Evolutionary conservation across 2,888 invertebrate species (phyloP), one percentile per base, ranked within the genome.

Genomic region (Crepidodera aurea): DNA sequence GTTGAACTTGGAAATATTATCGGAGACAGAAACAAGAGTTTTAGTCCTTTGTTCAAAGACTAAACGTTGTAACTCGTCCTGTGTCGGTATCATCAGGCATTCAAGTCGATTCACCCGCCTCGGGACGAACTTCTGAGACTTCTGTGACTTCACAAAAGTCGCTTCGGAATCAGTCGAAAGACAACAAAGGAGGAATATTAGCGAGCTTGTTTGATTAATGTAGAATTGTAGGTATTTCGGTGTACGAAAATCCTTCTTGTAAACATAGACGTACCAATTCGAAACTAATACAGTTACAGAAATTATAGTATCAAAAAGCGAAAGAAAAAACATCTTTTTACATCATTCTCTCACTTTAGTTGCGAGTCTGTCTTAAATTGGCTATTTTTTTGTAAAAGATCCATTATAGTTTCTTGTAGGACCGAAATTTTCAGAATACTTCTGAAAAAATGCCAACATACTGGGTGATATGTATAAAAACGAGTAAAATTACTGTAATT

Each of bases 101-200:
- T 53, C 53, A 53, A 53, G 40, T 53, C 53, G 39, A 53, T 40
- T 54, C 54, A 54, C 54, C 29, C 40, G 40, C 40, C 40, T 40
- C 40, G 40, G 40, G 40, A 40, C 18, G 15, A 37, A 37, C 37
- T 37, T 37, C 40, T 10, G 54, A 18, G 40, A 60, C 50, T 61
- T 32, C 42, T 50, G 32, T 15, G 50, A 61, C 42, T 56, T 44
- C 32, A 51, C 61, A 46, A 57, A 51, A 62, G 56, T 54, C 42
- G 12, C 32, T 40, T 10, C 19, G 32, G 48, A 60, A 53, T 53
- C 53, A 54, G 34, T 42, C 57, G 56, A 64, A 64, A 64, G 56
- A 57, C 53, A 64, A 60, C 53, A 29, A 60, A 57, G 60, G 64
- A 40, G 29, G 48, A 64, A 57, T 54, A 53, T 62, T 54, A 46